phyloP scores from a whole-genome alignment of 2,888 invertebrate genomes.

The Elysia crispata region DNA sequence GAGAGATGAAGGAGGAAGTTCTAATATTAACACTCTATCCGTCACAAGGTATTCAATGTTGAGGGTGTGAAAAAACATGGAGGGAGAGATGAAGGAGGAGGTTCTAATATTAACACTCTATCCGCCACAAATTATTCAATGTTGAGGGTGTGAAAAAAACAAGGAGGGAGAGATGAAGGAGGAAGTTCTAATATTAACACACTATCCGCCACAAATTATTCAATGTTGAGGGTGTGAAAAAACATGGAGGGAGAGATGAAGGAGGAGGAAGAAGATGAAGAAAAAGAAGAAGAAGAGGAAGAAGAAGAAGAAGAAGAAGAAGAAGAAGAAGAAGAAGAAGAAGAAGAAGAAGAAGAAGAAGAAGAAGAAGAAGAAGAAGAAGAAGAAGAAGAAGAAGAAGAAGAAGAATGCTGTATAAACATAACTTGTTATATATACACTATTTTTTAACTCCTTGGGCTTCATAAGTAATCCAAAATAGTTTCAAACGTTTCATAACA shows the following conservation, averaged over 20 bases:
- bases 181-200: too few species aligned
- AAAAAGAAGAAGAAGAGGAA: neutral
- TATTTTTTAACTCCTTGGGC: too few species aligned
- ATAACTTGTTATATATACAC: too few species aligned
- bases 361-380: slow-evolving; percentile 21
- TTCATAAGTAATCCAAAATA: too few species aligned
- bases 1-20: too few species aligned
- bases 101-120: too few species aligned
- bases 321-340: slow-evolving; percentile 9
- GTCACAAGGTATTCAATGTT: neutral
- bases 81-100: neutral
- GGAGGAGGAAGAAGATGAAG: neutral
- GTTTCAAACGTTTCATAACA: too few species aligned
- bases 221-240: neutral
- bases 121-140: too few species aligned
- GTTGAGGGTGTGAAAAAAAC: neutral
- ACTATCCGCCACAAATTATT: too few species aligned
- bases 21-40: too few species aligned
- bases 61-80: slow-evolving; percentile 21
- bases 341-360: slow-evolving; percentile 27
- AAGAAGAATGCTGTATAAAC: too few species aligned
- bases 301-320: slow-evolving; percentile 6
- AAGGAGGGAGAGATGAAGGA: neutral
- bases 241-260: neutral
- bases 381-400: too few species aligned